These are phyloP conservation scores for Phymatocera aterrima DNA, from an alignment of 2,888 invertebrate genomes.

Conservation along the genomic window DNA sequence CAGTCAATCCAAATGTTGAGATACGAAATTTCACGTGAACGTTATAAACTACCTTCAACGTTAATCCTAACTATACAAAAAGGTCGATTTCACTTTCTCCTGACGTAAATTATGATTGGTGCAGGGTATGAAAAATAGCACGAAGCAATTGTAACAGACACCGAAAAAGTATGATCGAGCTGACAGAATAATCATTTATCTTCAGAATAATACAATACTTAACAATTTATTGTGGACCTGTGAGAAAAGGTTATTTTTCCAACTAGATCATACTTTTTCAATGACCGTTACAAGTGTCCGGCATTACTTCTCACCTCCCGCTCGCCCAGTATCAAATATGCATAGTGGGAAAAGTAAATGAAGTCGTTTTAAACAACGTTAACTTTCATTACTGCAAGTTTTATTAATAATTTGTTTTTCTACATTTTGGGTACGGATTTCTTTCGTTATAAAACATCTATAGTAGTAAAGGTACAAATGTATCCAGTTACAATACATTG, in stretches of 20 bases:
- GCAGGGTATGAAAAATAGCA: not conserved
- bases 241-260: not conserved
- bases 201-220: no score
- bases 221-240: not conserved
- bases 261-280: constrained; percentile 1
- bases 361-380: not conserved
- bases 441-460: not conserved
- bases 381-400: not conserved
- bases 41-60: not conserved
- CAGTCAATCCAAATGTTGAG: not conserved
- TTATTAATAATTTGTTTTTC: not conserved
- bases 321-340: not conserved
- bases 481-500: not conserved
- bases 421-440: not conserved
- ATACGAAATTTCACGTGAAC: not conserved
- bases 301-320: no score
- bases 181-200: not conserved
- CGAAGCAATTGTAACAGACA: not conserved
- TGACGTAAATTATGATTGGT: not conserved
- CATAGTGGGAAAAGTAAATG: not conserved
- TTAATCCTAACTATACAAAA: not conserved
- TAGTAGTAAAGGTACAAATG: not conserved
- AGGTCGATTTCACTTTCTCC: not conserved
- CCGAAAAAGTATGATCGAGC: no score
- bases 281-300: not conserved